Base-by-base conservation (phyloP, 2,888 invertebrate species). In the Tridacna gigas region DNA sequence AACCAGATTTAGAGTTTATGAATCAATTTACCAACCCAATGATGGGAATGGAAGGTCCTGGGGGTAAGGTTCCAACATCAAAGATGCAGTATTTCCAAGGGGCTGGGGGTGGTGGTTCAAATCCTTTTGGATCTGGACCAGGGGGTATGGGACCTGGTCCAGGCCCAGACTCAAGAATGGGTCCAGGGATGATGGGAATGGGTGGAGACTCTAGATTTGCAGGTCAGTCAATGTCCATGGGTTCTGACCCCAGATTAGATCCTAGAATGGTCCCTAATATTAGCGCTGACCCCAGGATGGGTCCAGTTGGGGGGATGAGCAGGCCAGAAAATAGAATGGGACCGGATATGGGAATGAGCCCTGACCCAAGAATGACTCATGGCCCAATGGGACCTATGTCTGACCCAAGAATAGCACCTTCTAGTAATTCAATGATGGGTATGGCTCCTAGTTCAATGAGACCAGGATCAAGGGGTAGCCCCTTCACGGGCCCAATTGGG, bases 21-120 rank as follows among this genome's bases (percentile, higher is more conserved):
- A 98, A 88, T 98, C 98, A 98, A 82, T 98, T 97, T 92, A 97
- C 98, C 26, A 97, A 97, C 94, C 98, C 98, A 0, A 96, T 97
- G 95, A 66, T 77, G 66, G 67, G 37, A 15, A 71, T 71, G 71
- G 71, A 71, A 18, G 71, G 71, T 71, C 51, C 71, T 18, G 37
- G 37, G n/a, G 78, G 79, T 84, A 97, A 97, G 94, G 96, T 97
- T 96, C 97, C 96, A 51, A 96, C 96, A 88, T 96, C 96, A 89
- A 96, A 97, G 93, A 96, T 97, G 90, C 97, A 97, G 92, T 97
- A 97, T 95, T 97, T 97, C 81, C 91, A 93, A 26, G 89, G 88
- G 63, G 79, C 80, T 60, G 73, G 83, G 79, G 65, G 88, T 79
- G 61, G 77, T 77, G 74, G 86, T 75, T 0, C 79, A 74, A 66